Evolutionary conservation across 2,888 invertebrate species (phyloP), one percentile per base, ranked within the genome.

Genomic region (Lamellibrachia satsuma): DNA sequence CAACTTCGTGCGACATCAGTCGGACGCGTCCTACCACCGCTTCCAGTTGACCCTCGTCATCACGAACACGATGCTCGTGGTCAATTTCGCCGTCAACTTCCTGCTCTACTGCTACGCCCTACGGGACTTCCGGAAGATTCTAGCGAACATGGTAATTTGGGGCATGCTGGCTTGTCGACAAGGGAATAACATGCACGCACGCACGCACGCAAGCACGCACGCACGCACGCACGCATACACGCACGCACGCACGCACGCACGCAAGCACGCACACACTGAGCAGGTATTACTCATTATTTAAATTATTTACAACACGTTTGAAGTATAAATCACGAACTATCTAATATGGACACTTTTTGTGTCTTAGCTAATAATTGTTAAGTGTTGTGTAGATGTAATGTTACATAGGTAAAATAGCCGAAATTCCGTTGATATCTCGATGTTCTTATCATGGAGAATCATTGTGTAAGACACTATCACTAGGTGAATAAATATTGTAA

Each of bases 1-100:
- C n/a, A 4, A 55, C 9, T 52, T 52, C 52, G 52, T 91, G 27
- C 51, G 2, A 52, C 3, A 22, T 39, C 6, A 4, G 52, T 91
- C 91, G 15, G 2, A 91, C 11, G 15, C 6, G 39, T 0, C 52
- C 11, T 91, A 91, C 52, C 52, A 52, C 52, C 52, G 55, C 9
- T 91, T 91, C 39, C 52, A 52, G 91, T 22, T 91, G 55, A 57
- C 91, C 3, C 52, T 91, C 27, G 57, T 55, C 39, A 22, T 91
- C 52, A 91, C 91, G 52, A 91, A 91, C 52, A 91, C 91, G 22
- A 39, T 91, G 91, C 91, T 91, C 39, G 57, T 52, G 52, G 15
- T 91, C 52, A 91, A 91, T 57, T 91, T 91, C 57, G 39, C 52
- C 57, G 91, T 91, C 52, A 91, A 91, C 57, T 91, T 91, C 91